Percentiles rank a stretch among this genome's conserved stretches.
Conservation (phyloP, 2,888 invertebrate species). For the Eristalinus aeneus region DNA sequence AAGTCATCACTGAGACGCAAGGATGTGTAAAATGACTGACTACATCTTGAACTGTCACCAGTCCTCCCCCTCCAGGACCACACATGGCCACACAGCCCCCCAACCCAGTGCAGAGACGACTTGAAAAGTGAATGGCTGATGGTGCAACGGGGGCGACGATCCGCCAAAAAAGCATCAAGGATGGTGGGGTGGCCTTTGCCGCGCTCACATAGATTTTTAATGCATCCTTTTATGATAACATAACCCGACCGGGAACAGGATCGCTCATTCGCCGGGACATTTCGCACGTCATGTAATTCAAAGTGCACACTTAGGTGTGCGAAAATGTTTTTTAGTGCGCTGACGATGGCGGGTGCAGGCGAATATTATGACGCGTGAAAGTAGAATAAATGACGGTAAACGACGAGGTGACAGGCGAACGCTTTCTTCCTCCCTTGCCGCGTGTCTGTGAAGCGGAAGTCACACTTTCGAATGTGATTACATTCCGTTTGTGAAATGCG, state of each 20-base stretch:
- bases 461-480: constrained; percentile 25
- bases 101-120: background rate
- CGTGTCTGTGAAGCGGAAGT: constrained; percentile 4
- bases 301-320: constrained; percentile 67
- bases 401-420: constrained; percentile 13
- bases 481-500: constrained; percentile 5
- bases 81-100: background rate
- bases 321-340: constrained; percentile 50
- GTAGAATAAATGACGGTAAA: constrained; percentile 31
- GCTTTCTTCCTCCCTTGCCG: background rate
- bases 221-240: constrained; percentile 64
- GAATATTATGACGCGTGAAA: constrained; percentile 48
- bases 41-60: constrained; percentile 57
- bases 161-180: constrained; percentile 3
- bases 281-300: constrained; percentile 63
- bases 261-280: constrained; percentile 61
- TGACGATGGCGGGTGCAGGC: constrained; percentile 23
- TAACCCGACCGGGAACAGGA: constrained; percentile 40
- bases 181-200: constrained; percentile 9
- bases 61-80: background rate
- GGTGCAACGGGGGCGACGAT: too few relatives aligned
- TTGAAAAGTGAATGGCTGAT: background rate
- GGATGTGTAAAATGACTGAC: constrained; percentile 67
- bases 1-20: constrained; percentile 62
- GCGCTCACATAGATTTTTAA: constrained; percentile 57